Evolutionary conservation across 2,888 invertebrate genomes (phyloP), one percentile per base, ranked within the genome.

Genomic region (Andrena bicolor): DNA sequence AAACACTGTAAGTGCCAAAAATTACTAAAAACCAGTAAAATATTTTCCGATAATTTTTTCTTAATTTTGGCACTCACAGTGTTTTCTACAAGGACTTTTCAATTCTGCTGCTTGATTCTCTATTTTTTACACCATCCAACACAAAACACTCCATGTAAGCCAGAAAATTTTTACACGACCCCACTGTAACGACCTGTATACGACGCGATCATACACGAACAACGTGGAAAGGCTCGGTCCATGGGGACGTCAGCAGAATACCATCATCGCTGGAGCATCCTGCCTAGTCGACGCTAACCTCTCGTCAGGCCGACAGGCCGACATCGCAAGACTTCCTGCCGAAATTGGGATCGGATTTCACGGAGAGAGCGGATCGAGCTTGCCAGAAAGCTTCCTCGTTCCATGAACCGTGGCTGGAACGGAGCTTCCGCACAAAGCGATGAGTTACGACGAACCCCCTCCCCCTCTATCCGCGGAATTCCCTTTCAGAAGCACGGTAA

Each of bases 371-470:
- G 68, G 48, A 48, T 49, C 35, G 58, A 51, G 6, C 28, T 28
- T 16, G 1, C 26, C 26, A 23, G 48, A 63, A 64, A 41, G 35
- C 72, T 53, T 53, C 32, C 20, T 28, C 60, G n/a, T 28, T 32
- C 28, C 35, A 20, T 13, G 49, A 28, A 6, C 66, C 56, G 2
- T 41, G 23, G 49, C 58, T 49, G 32, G 58, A 53, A 76, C 28
- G 26, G 48, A 74, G 81, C 84, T 84, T 84, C 84, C 84, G 87
- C 68, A 65, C 76, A 85, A 82, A 74, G 80, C 78, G 77, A 80
- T 76, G 82, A 85, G 80, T 82, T 78, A 84, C 69, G 63, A 74
- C 69, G 49, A 68, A 53, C 26, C 4, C 23, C 56, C 69, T 64
- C 79, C 75, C 60, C 77, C 73, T 58, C 65, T 49, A 51, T 56